Evolutionary conservation across 2,797 vertebrate species (phyloP), one percentile per base, ranked within the genome.

Genomic region (Mallotus villosus): DNA sequence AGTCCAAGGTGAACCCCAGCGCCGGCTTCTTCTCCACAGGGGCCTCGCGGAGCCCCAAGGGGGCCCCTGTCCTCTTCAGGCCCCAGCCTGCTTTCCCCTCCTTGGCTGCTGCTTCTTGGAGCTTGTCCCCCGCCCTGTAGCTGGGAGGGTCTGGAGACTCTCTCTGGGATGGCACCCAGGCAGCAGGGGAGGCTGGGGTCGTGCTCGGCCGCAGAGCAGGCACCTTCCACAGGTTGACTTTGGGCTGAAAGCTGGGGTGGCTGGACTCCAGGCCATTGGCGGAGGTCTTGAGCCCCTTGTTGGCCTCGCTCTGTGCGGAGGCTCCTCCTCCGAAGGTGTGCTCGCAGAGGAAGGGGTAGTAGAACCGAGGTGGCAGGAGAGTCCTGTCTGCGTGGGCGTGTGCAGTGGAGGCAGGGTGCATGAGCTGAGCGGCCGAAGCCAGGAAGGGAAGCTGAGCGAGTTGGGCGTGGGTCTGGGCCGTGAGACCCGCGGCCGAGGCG

Each of bases 311-410:
- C 46, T 93, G 93, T 0, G 78, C 5, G 0, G 93, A 88, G 0
- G 88, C 63, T 0, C 86, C 76, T 68, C 91, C 79, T 67, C 91
- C 79, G 0, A 96, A 92, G 5, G 90, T 77, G 70, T 96, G 97
- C 76, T 98, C 97, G 0, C 96, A 95, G 41, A 99, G 88, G 82
- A 99, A 92, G 0, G 97, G 97, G 81, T 97, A 99, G 88, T 97
- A 99, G 64, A 99, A 94, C 29, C 92, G 93, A 0, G 96, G 93
- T 0, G 94, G 89, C 46, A 95, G 90, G 27, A 95, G 76, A 0
- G 94, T 81, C 63, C 92, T 89, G 63, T 97, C 95, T 0, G 93
- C 79, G 37, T 81, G 85, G 71, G 94, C 80, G 29, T 94, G 88
- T 0, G 92, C 1, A 75, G 72, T 55, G 82, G 91, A 76, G 82